Evolutionary conservation across 1,140 invertebrate genomes (phyloP), one percentile per base, ranked within the genome.

Genomic region (Drosophila tristis): DNA sequence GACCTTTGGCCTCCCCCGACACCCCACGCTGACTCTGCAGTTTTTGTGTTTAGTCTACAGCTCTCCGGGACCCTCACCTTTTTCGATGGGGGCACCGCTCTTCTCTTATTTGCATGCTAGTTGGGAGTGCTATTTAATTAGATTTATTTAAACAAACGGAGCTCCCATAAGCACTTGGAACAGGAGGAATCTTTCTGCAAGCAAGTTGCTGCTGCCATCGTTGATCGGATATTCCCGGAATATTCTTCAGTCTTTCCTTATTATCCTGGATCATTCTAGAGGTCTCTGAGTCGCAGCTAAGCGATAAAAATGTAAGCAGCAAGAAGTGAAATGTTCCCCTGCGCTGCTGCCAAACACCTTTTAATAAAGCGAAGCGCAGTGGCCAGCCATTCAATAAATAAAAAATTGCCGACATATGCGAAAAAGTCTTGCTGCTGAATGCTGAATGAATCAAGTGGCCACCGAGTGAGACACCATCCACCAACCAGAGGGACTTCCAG

Each of bases 331-430:
- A 53, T 26, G 1, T 25, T 43, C n/a, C 26, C 45, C 35, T 15
- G 48, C 13, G 42, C n/a, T 66, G 2, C 4, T 35, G 65, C 45
- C 76, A 58, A 86, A 86, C 82, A 86, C 82, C 82, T 86, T 82
- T 78, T 72, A 67, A 65, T 81, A 76, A 72, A 87, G 70, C 59
- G 45, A 60, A 77, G 62, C 62, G 71, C 35, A 39, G 4, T 39
- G 35, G 13, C 35, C 1, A 29, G 5, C 26, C 26, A 29, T 29
- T 43, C 84, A 63, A 86, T 87, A 89, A 81, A 76, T 75, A 78
- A 82, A 81, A 86, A 87, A 82, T 78, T 87, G 82, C 82, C 78
- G 61, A 78, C 82, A 86, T 87, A 86, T 86, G 82, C 78, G 74
- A 78, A 86, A 77, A 78, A 44, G 58, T 68, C 43, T 44, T 72